phyloP scores from a whole-genome alignment of 2,113 vertebrate genomes.

The Dicaeum eximium region DNA sequence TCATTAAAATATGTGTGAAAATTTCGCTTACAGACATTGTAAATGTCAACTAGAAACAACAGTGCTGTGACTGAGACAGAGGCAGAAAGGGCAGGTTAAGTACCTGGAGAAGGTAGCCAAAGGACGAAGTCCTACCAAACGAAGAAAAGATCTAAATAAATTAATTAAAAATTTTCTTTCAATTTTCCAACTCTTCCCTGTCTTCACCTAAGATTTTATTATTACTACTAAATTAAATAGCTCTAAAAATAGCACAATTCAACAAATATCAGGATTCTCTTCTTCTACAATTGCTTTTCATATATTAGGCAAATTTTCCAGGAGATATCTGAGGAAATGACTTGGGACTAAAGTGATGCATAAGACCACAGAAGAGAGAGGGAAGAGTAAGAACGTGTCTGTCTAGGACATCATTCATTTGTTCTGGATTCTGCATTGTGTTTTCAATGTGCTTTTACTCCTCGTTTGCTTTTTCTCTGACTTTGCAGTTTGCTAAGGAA shows the following conservation, averaged over 20 bases:
- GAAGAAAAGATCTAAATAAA: neutral
- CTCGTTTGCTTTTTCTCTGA: neutral
- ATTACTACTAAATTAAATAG: neutral
- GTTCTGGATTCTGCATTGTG: neutral
- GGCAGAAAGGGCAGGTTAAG: neutral
- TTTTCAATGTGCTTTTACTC: neutral
- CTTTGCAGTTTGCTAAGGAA: neutral
- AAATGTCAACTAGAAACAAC: conserved; percentile 36
- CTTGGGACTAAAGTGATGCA: neutral
- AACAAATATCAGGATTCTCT: neutral
- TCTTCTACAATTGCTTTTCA: neutral
- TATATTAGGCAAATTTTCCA: neutral
- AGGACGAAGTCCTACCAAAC: neutral
- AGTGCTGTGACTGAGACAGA: neutral
- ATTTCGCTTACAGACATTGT: neutral
- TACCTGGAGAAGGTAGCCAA: neutral
- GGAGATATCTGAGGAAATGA: neutral
- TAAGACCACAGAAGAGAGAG: neutral
- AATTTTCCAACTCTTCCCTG: neutral
- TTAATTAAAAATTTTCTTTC: neutral
- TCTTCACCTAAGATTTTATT: neutral
- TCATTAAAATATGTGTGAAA: conserved; percentile 13
- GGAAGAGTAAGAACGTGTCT: neutral
- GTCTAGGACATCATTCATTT: neutral
- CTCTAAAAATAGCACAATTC: neutral